phyloP scores from a whole-genome alignment of 2,888 invertebrate genomes.

The Heliconius sara region DNA sequence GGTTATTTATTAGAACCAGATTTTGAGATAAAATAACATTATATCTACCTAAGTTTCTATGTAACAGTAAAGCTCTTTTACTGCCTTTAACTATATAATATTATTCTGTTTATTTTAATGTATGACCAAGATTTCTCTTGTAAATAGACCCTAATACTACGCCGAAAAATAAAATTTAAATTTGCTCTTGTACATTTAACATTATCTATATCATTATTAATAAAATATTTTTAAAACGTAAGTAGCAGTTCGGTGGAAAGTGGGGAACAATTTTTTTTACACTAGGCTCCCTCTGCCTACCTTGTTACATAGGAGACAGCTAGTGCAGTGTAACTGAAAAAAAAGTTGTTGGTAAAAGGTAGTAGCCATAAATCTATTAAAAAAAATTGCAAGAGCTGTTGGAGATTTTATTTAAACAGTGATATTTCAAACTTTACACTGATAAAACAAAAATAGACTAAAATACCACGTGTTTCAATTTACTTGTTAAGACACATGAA shows the following conservation, averaged over 20 bases:
- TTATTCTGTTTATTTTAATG: neutral
- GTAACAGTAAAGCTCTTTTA: neutral
- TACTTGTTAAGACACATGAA: too few relatives aligned
- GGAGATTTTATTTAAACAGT: neutral
- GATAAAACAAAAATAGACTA: neutral
- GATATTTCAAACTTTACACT: neutral
- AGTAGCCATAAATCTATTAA: too few relatives aligned
- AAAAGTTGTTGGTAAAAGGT: too few relatives aligned
- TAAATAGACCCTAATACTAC: neutral
- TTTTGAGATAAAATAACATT: constrained; percentile 19
- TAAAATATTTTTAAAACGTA: too few relatives aligned
- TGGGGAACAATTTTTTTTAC: too few relatives aligned
- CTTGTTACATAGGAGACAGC: too few relatives aligned
- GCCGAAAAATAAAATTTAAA: too few relatives aligned
- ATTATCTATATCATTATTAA: too few relatives aligned
- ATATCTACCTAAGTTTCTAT: neutral
- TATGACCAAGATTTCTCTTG: neutral
- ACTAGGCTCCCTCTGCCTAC: too few relatives aligned
- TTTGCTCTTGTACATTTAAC: neutral
- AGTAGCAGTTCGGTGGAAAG: too few relatives aligned
- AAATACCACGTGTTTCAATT: neutral
- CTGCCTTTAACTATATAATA: neutral
- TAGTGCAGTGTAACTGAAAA: too few relatives aligned
- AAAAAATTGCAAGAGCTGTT: neutral
- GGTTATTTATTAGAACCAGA: constrained; percentile 31